Evolutionary conservation across 2,113 vertebrate genomes (phyloP).

Genomic region (Cottus gobio): DNA sequence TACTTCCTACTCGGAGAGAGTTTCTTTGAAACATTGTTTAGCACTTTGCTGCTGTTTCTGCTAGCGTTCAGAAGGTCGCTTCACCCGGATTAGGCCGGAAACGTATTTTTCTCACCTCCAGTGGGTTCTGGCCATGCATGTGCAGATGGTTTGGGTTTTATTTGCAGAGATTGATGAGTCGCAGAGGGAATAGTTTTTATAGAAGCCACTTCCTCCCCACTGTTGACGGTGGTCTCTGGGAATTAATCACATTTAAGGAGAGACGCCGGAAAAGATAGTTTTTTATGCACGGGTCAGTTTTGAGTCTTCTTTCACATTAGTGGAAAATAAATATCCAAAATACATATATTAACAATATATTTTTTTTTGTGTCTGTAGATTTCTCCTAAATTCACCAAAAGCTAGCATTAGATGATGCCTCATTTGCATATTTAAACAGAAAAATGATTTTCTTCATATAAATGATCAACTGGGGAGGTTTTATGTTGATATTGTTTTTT

Average conservation of each 20-base stretch:
- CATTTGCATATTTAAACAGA: neutral
- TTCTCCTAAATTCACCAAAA: neutral
- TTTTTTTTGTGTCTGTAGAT: neutral
- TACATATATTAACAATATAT: no score
- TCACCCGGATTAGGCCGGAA: neutral
- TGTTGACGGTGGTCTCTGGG: neutral
- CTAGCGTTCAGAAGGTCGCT: neutral
- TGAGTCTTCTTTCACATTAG: neutral
- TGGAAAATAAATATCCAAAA: no score
- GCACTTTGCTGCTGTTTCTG: neutral
- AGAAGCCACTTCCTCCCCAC: neutral
- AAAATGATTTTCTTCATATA: neutral
- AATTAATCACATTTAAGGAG: neutral
- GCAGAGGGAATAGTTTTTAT: neutral
- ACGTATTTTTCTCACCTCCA: neutral
- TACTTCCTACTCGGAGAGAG: conserved; percentile 21
- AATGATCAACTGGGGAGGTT: neutral
- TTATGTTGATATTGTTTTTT: neutral
- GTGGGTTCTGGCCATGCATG: neutral
- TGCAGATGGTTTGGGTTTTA: neutral
- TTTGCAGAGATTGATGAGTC: neutral
- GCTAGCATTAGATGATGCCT: neutral
- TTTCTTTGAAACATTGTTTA: conserved; percentile 33
- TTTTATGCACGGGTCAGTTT: neutral
- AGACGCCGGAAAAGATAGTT: neutral